Evolutionary conservation across 2,797 vertebrate genomes (phyloP), one percentile per base, ranked within the genome.

Genomic region (Adelosebastes latens): DNA sequence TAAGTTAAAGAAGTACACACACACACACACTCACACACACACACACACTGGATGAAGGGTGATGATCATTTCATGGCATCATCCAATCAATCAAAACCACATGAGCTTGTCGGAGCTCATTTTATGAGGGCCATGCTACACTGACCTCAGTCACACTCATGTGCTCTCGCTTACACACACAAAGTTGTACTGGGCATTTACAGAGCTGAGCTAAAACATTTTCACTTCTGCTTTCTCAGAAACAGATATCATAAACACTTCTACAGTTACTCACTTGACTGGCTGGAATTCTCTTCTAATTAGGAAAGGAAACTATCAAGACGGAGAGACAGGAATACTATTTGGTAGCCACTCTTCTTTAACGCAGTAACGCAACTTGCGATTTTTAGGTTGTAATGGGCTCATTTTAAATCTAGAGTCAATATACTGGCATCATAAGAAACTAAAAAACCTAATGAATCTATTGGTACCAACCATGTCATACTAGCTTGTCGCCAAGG

Each of bases 161-260:
- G 2, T 16, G 6, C 18, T 24, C 20, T n/a, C 8, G 4, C 25
- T 2, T 18, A 22, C 22, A 10, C 14, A 22, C 63, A 46, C 3
- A 31, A 6, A 25, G 3, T 3, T 31, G 10, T 52, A 0, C 24
- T 20, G 42, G 27, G 11, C 0, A 2, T 74, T 81, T 59, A 31
- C 63, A 86, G 22, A 59, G 60, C 25, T 22, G 12, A 6, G 52
- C 36, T 58, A 3, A 62, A 10, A 66, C 9, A 66, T 73, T 13
- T 64, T 87, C 59, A 86, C 85, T 92, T 94, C 91, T 79, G 55
- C 52, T 83, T 93, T 89, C 42, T 72, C 46, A 75, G 77, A 90
- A 88, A 87, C 20, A 10, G 8, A 75, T 6, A 72, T 56, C 13
- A 8, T 42, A 63, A 85, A 53, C 7, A 22, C 31, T 64, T 71